Evolutionary conservation across 2,888 invertebrate genomes (phyloP).

Genomic region (Encarsia formosa): DNA sequence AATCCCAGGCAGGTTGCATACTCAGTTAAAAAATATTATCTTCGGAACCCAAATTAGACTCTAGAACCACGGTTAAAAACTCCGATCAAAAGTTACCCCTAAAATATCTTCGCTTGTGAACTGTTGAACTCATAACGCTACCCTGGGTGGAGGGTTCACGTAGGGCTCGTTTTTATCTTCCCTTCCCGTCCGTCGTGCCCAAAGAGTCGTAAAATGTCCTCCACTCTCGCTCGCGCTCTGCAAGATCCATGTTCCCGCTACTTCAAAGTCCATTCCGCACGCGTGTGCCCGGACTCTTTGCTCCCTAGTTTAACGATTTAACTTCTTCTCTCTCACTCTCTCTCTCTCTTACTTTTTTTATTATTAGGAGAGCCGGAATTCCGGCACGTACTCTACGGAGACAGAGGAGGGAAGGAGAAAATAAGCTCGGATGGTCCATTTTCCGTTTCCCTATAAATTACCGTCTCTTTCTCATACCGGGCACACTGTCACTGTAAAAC

Average conservation of each 20-base stretch:
- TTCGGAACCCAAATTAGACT: too few relatives aligned
- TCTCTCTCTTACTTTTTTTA: background rate
- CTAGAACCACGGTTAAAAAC: too few relatives aligned
- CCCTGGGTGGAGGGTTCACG: too few relatives aligned
- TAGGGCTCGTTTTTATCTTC: slow-evolving; percentile 21
- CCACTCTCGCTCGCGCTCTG: slow-evolving; percentile 5
- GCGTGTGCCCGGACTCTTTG: slow-evolving; percentile 6
- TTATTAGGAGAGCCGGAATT: slow-evolving; percentile 4
- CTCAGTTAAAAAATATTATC: too few relatives aligned
- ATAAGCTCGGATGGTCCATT: slow-evolving; percentile 10
- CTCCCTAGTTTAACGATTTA: slow-evolving; percentile 9
- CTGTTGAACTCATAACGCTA: slow-evolving; percentile 22
- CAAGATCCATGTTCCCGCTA: too few relatives aligned
- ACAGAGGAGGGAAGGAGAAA: slow-evolving; percentile 1
- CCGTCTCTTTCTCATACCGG: slow-evolving; percentile 1
- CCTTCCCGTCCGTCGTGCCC: background rate
- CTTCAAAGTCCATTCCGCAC: slow-evolving; percentile 5
- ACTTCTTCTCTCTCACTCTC: slow-evolving; percentile 2
- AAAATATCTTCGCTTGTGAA: slow-evolving; percentile 19
- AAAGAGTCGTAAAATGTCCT: slow-evolving; percentile 13
- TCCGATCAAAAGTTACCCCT: too few relatives aligned
- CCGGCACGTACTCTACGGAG: slow-evolving; percentile 7
- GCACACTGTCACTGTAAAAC: slow-evolving; percentile 9
- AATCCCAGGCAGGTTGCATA: too few relatives aligned
- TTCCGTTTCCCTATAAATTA: slow-evolving; percentile 18